Evolutionary conservation across 2,888 invertebrate species (phyloP).

Genomic region (Acholoe squamosa): DNA sequence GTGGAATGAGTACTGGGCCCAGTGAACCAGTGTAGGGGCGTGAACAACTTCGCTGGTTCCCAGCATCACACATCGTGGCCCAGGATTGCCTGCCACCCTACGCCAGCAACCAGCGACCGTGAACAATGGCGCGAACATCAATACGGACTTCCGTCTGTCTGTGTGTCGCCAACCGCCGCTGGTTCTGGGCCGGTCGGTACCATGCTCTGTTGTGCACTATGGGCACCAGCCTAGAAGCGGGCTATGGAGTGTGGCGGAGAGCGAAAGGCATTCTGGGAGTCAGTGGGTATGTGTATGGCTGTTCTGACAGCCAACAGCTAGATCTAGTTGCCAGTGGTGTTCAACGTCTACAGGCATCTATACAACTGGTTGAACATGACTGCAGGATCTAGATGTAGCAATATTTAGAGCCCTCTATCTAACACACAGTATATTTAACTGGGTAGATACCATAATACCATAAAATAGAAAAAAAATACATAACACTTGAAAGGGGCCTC

Average conservation of each 20-base stretch:
- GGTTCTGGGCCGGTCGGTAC: background rate
- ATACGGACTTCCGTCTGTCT: slow-evolving; percentile 37
- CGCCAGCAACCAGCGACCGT: slow-evolving; percentile 33
- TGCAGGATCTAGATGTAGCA: too few species aligned
- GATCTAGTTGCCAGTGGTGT: too few species aligned
- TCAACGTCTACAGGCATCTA: too few species aligned
- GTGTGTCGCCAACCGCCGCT: background rate
- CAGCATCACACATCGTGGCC: background rate
- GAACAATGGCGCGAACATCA: slow-evolving; percentile 37
- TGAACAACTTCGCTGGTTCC: slow-evolving; percentile 22
- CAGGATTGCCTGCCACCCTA: background rate
- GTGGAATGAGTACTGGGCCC: background rate
- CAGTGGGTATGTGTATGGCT: background rate
- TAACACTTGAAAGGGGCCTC: too few species aligned
- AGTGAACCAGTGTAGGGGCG: slow-evolving; percentile 33
- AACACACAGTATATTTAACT: too few species aligned
- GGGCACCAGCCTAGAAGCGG: background rate
- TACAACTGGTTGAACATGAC: too few species aligned
- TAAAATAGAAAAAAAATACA: too few species aligned
- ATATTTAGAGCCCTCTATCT: too few species aligned
- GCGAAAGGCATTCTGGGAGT: slow-evolving; percentile 27
- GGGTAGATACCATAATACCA: too few species aligned
- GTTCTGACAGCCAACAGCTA: too few species aligned
- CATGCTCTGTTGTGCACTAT: background rate
- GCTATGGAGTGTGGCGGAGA: background rate